Evolutionary conservation across 1,140 invertebrate genomes (phyloP).

Genomic region (Drosophila bocqueti): DNA sequence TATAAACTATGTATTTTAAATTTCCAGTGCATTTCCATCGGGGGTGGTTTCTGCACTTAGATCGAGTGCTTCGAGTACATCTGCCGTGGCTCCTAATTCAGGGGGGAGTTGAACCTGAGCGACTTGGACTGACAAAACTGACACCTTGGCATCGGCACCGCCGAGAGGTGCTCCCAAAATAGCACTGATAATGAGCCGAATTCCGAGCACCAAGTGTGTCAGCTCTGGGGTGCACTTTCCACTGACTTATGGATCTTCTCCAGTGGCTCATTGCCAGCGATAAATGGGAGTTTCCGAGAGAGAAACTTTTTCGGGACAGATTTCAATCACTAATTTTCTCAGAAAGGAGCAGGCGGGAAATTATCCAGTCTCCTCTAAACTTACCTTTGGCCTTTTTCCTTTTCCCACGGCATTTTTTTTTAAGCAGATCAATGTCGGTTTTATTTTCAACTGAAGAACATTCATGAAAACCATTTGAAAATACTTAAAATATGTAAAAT

Average conservation of each 20-base stretch:
- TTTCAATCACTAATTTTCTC: conserved; percentile 1
- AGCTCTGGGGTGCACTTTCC: conserved; percentile 38
- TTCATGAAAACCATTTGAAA: not conserved
- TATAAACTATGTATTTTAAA: not conserved
- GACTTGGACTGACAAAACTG: conserved; percentile 57
- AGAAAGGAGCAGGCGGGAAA: not conserved
- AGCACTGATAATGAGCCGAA: conserved; percentile 53
- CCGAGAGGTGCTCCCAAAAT: conserved; percentile 52
- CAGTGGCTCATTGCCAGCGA: conserved; percentile 41
- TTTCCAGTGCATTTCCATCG: conserved; percentile 7
- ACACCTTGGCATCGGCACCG: conserved; percentile 45
- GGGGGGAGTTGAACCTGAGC: conserved; percentile 71
- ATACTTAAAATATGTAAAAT: not conserved
- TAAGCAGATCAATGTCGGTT: not conserved
- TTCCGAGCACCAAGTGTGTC: conserved; percentile 30
- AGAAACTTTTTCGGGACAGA: not conserved
- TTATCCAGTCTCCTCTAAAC: conserved; percentile 10
- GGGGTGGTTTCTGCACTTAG: conserved; percentile 66
- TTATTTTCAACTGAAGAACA: not conserved
- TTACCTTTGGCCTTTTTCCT: conserved; percentile 1
- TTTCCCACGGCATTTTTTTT: conserved; percentile 19
- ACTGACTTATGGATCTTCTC: conserved; percentile 49
- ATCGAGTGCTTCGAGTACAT: conserved; percentile 46
- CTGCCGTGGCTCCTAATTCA: conserved; percentile 40
- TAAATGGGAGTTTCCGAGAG: not conserved